These are phyloP conservation scores for Smithornis capensis DNA, from an alignment of 2,113 vertebrate species.

Conservation along the genomic window DNA sequence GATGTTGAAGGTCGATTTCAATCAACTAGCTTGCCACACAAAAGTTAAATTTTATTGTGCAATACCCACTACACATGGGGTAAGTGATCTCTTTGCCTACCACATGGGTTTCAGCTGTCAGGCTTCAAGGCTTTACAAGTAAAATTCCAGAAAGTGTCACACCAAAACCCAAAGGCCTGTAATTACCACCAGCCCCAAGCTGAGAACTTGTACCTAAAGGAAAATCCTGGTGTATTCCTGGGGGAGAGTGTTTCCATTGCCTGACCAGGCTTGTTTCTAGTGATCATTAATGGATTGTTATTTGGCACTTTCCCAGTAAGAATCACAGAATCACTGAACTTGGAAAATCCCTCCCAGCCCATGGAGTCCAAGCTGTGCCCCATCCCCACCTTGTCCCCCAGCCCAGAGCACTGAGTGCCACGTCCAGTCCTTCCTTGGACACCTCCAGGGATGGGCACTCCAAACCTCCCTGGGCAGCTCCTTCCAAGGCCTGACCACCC, in stretches of 20 bases:
- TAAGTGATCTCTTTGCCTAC: background rate
- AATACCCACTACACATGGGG: background rate
- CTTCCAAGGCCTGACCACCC: background rate
- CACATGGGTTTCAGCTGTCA: rapidly evolving
- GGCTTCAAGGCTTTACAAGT: background rate
- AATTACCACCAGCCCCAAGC: background rate
- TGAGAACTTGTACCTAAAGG: background rate
- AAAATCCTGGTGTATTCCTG: rapidly evolving
- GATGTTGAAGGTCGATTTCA: background rate
- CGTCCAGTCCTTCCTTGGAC: background rate
- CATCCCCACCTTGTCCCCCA: background rate
- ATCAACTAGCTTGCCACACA: background rate
- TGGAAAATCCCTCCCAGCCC: background rate
- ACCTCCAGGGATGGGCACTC: background rate
- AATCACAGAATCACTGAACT: background rate
- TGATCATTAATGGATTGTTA: too few species aligned
- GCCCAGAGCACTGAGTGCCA: background rate
- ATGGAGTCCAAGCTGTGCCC: background rate
- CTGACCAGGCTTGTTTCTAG: background rate
- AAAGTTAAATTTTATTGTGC: background rate
- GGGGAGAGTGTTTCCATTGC: rapidly evolving
- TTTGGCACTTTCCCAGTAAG: background rate
- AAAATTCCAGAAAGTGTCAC: background rate
- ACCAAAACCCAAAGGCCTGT: background rate
- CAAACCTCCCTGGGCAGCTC: background rate